A percentile compares a stretch with the other conserved stretches of the same genome.
Evolutionary conservation across 2,113 vertebrate genomes (phyloP).

Genomic region (Pachypanchax playfairii): DNA sequence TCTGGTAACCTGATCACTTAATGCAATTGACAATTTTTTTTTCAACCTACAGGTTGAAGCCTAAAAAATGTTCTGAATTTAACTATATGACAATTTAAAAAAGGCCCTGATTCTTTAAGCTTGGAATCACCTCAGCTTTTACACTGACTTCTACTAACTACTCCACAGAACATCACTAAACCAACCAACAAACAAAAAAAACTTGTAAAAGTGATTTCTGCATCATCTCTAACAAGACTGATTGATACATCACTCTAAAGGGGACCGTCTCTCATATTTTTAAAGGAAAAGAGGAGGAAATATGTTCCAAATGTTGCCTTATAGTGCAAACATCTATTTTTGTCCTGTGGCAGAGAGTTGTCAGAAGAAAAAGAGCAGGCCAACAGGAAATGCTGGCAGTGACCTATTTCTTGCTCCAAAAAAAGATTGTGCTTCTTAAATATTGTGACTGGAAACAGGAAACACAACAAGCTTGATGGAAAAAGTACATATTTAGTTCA

Average conservation of each 20-base stretch:
- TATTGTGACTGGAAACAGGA: background rate
- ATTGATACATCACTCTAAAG: background rate
- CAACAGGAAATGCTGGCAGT: conserved; percentile 13
- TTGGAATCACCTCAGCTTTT: too few relatives aligned
- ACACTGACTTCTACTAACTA: too few relatives aligned
- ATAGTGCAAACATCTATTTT: conserved; percentile 33
- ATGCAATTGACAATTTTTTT: too few relatives aligned
- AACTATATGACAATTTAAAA: too few relatives aligned
- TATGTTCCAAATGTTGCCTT: conserved; percentile 22
- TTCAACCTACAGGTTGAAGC: too few relatives aligned
- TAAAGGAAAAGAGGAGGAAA: conserved; percentile 22
- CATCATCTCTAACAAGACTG: too few relatives aligned
- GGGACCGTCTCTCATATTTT: conserved; percentile 7
- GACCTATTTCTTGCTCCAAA: background rate
- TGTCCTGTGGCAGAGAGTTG: conserved; percentile 16
- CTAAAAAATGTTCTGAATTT: too few relatives aligned
- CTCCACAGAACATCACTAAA: too few relatives aligned
- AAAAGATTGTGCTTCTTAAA: conserved; percentile 1
- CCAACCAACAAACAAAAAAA: too few relatives aligned
- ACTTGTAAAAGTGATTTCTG: too few relatives aligned
- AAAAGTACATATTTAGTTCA: background rate
- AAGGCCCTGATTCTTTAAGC: too few relatives aligned
- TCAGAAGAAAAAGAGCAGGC: conserved; percentile 12
- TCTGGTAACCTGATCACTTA: too few relatives aligned
- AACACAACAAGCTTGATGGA: background rate